Percentiles rank a stretch among this genome's conserved stretches.
These are phyloP conservation scores for Abrostola triplasia DNA, from an alignment of 2,888 invertebrate genomes.

Conservation along the genomic window DNA sequence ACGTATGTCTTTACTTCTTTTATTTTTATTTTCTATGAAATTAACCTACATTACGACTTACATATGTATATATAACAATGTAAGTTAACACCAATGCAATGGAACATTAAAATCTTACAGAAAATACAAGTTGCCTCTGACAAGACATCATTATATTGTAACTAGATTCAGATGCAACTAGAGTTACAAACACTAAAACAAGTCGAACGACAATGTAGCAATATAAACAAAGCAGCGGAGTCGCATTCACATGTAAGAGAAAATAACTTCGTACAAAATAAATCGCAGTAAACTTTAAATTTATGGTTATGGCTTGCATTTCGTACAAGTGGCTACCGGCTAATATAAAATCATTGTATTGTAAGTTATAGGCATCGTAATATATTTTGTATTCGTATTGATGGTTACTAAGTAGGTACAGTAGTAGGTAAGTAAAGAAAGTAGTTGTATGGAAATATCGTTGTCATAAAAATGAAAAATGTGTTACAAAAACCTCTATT, in stretches of 20 bases:
- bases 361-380: constrained; percentile 17
- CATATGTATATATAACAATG: too few species aligned
- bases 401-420: background rate
- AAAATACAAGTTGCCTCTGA: background rate
- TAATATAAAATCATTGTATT: constrained; percentile 28
- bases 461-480: too few species aligned
- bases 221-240: constrained; percentile 19
- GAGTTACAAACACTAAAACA: constrained; percentile 26
- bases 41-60: too few species aligned
- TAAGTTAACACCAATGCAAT: too few species aligned
- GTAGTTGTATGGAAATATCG: background rate
- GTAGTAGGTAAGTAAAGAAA: background rate
- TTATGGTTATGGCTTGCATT: constrained; percentile 37
- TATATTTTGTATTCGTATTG: constrained; percentile 11
- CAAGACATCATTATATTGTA: constrained; percentile 37
- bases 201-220: constrained; percentile 27
- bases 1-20: too few species aligned
- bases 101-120: background rate
- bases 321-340: constrained; percentile 16
- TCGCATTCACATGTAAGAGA: constrained; percentile 18
- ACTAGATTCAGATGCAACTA: constrained; percentile 31
- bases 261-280: constrained; percentile 33
- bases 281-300: constrained; percentile 37
- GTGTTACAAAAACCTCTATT: too few species aligned
- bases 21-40: too few species aligned